phyloP scores from a whole-genome alignment of 2,888 invertebrate species.

The Scotopteryx bipunctaria region DNA sequence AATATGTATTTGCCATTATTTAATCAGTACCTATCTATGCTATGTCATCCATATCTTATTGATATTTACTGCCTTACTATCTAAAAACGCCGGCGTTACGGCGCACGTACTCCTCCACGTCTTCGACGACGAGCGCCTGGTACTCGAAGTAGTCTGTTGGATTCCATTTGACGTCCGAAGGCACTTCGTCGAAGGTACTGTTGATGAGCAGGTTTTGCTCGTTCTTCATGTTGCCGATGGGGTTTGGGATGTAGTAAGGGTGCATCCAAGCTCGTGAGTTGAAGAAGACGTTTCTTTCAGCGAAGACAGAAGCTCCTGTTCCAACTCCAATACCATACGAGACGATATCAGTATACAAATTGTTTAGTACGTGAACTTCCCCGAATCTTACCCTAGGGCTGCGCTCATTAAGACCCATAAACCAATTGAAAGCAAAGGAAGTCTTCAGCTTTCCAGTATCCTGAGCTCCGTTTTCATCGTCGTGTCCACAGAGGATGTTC shows the following conservation, averaged over 20 bases:
- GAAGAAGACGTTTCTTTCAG: slow-evolving; percentile 31
- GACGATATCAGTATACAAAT: slow-evolving; percentile 30
- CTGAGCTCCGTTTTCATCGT: slow-evolving; percentile 23
- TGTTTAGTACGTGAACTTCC: slow-evolving; percentile 32
- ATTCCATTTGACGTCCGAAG: slow-evolving; percentile 17
- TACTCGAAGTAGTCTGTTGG: slow-evolving; percentile 22
- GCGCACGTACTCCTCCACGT: slow-evolving; percentile 23
- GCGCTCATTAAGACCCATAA: slow-evolving; percentile 26
- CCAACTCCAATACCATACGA: slow-evolving; percentile 29
- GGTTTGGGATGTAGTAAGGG: slow-evolving; percentile 21
- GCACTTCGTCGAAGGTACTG: slow-evolving; percentile 15
- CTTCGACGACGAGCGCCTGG: slow-evolving; percentile 7
- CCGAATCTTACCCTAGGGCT: slow-evolving; percentile 31
- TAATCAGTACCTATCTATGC: too few relatives aligned
- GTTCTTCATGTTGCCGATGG: slow-evolving; percentile 15
- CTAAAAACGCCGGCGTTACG: slow-evolving; percentile 16
- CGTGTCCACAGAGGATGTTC: slow-evolving; percentile 27
- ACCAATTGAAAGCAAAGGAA: slow-evolving; percentile 25
- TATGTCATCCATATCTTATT: slow-evolving; percentile 1
- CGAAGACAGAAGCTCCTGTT: slow-evolving; percentile 24
- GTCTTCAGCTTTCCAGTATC: slow-evolving; percentile 27
- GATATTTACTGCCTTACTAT: too few relatives aligned
- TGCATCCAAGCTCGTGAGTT: slow-evolving; percentile 26
- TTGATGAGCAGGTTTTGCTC: slow-evolving; percentile 13
- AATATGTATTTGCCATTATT: too few relatives aligned